A percentile compares a stretch with the other conserved stretches of the same genome.
Evolutionary conservation across 1,140 invertebrate species (phyloP).

Genomic region (Leptopilina boulardi): DNA sequence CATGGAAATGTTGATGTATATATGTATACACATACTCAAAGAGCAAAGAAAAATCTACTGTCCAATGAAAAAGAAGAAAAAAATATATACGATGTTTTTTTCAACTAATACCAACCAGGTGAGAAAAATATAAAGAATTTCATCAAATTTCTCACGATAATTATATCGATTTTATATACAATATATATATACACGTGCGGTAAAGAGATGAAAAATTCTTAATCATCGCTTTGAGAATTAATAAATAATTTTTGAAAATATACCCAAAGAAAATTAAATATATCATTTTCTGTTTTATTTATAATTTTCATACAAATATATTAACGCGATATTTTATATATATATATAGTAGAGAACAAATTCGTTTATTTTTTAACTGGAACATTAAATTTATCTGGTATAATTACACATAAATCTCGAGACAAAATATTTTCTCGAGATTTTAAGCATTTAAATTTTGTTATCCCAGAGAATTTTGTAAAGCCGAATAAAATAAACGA

Average conservation of each 20-base stretch:
- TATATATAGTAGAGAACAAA: not conserved
- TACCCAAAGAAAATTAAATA: no score
- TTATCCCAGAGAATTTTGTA: constrained; percentile 20
- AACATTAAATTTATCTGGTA: not conserved
- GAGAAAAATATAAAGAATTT: not conserved
- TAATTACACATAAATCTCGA: not conserved
- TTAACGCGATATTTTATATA: no score
- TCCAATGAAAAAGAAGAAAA: not conserved
- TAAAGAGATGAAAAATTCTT: not conserved
- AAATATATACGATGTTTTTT: not conserved
- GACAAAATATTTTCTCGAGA: not conserved
- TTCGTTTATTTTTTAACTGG: not conserved
- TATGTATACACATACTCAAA: no score
- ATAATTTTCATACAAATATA: no score
- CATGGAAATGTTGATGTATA: constrained; percentile 3
- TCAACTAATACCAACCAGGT: not conserved
- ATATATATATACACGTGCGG: not conserved
- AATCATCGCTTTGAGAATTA: no score
- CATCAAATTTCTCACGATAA: not conserved
- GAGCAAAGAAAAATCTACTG: not conserved
- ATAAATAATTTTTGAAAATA: no score
- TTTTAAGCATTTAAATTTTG: constrained; percentile 11
- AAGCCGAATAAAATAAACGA: constrained; percentile 19
- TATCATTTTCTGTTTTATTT: no score
- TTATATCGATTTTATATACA: not conserved